Conservation (phyloP, 2,113 vertebrate species). For the Dipodomys stephensi region DNA sequence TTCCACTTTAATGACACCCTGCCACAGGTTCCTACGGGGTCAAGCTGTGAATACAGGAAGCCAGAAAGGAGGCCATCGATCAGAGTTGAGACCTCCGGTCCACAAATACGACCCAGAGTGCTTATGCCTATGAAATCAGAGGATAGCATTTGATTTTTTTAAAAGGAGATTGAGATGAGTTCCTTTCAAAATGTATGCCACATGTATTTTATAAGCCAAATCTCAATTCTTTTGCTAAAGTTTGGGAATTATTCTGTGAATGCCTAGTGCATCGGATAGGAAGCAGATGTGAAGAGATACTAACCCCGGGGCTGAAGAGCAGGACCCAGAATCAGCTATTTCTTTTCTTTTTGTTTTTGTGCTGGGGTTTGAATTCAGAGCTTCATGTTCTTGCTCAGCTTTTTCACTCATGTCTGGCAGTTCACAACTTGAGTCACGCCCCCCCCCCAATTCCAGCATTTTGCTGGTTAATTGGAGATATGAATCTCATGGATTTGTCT, state of each 20-base stretch:
- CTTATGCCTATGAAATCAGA: conserved; percentile 58
- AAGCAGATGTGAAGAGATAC: background rate
- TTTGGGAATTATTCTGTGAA: background rate
- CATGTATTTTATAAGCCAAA: conserved; percentile 37
- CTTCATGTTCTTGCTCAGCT: no score
- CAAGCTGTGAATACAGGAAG: conserved; percentile 47
- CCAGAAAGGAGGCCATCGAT: conserved; percentile 48
- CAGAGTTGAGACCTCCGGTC: conserved; percentile 48
- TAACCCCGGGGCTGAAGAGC: background rate
- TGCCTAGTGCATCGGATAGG: background rate
- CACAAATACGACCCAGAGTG: conserved; percentile 46
- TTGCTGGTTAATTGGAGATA: no score
- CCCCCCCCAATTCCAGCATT: no score
- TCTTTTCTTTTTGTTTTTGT: no score
- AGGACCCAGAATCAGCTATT: background rate
- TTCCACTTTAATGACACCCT: conserved; percentile 57
- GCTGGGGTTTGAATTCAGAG: no score
- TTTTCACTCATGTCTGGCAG: no score
- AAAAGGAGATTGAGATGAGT: conserved; percentile 34
- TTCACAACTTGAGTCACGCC: no score
- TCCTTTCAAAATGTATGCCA: conserved; percentile 43
- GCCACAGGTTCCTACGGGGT: conserved; percentile 18
- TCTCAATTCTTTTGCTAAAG: conserved; percentile 22
- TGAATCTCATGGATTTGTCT: no score
- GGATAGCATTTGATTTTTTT: conserved; percentile 26